These are phyloP conservation scores for Oryzias javanicus DNA, from an alignment of 2,113 vertebrate species.

Conservation along the genomic window DNA sequence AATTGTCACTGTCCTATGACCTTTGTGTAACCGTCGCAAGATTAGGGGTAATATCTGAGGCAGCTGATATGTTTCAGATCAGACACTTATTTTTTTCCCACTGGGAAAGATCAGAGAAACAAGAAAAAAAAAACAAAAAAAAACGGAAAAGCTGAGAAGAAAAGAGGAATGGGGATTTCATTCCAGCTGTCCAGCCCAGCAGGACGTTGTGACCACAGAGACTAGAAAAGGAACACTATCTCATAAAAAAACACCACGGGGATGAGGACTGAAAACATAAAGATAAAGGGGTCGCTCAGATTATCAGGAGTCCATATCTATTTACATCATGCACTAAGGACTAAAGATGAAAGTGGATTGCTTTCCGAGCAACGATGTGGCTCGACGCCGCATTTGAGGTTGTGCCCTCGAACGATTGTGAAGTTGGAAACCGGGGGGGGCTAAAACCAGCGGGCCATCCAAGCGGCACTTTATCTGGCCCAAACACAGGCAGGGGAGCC, in stretches of 20 bases:
- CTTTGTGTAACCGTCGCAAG: neutral
- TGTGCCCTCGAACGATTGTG: too few relatives aligned
- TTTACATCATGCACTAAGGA: too few relatives aligned
- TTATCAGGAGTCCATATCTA: too few relatives aligned
- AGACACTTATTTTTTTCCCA: slow-evolving; percentile 28
- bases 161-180: slow-evolving; percentile 46
- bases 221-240: slow-evolving; percentile 51
- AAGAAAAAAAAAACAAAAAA: slow-evolving; percentile 2
- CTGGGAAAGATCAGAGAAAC: slow-evolving; percentile 17
- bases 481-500: too few relatives aligned
- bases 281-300: too few relatives aligned
- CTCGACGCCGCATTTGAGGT: too few relatives aligned
- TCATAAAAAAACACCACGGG: slow-evolving; percentile 52
- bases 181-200: slow-evolving; percentile 35
- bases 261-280: too few relatives aligned
- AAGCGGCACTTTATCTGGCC: too few relatives aligned
- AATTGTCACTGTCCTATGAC: neutral
- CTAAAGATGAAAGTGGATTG: too few relatives aligned
- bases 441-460: too few relatives aligned
- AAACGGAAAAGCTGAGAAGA: slow-evolving; percentile 8
- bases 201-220: slow-evolving; percentile 24
- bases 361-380: too few relatives aligned
- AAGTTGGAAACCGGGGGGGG: too few relatives aligned
- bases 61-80: neutral
- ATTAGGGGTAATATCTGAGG: neutral